Base-by-base conservation (phyloP, 2,888 invertebrate species). In the Sussaba pulchella region DNA sequence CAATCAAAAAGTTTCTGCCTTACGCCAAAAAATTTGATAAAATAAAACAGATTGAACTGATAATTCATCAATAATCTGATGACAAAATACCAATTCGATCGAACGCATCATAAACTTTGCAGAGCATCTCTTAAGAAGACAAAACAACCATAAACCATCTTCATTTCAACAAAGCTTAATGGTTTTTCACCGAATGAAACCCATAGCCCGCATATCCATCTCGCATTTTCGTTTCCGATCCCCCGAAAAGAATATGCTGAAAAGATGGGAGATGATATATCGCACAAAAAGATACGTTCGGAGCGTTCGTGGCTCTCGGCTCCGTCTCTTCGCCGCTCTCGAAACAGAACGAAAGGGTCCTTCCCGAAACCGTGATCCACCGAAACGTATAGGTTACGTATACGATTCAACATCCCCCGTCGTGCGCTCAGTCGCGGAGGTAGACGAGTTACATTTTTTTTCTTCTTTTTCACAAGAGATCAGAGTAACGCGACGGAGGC, bases 221-320 rank as follows among this genome's bases (percentile, higher is more conserved):
- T 61, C 31, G 52, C 47, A 14, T 8, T 61, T 50, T 14, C 52
- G 50, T 50, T 47, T 74, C 39, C 12, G 21, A 17, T 52, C 19
- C 5, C 31, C 61, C 24, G 1, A 24, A 78, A 21, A 54, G 17
- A 43, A 72, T 41, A 67, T 61, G 76, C 31, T 50, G 54, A 59
- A 70, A 75, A 45, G 54, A 47, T 41, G 50, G 52, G 54, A n/a
- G 41, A 76, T 76, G 72, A 81, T 76, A 63, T 76, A 76, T 81
- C 80, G 67, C 52, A 14, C 54, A n/a, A 43, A 54, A 67, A 67
- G 76, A 76, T 76, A 72, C 67, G 24, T 69, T 63, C 71, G 19
- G n/a, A n/a, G 17, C 21, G 31, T 54, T 50, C 74, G 17, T 41
- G 47, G 31, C 31, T 19, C 31, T 31, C 64, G 47, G 54, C 47